These are phyloP conservation scores for Argentina silus DNA, from an alignment of 2,797 vertebrate species.

Conservation along the genomic window DNA sequence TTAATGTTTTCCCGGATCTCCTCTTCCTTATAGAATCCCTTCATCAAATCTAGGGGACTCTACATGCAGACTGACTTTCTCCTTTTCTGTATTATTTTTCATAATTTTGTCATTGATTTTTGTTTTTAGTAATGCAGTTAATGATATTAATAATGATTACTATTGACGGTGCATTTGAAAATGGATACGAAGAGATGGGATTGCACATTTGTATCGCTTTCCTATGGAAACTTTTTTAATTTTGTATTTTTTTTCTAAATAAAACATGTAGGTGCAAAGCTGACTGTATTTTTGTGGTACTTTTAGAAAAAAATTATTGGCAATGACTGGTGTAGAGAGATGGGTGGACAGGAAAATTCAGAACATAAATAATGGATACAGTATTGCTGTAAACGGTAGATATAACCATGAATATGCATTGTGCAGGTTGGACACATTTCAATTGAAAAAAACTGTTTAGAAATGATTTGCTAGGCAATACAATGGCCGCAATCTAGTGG, in stretches of 20 bases:
- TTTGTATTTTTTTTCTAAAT: conserved; percentile 81
- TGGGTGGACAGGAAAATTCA: background rate
- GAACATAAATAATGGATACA: no score
- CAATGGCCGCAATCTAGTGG: no score
- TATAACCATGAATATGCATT: no score
- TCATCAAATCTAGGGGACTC: conserved; percentile 51
- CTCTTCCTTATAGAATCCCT: conserved; percentile 58
- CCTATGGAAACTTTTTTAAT: conserved; percentile 95
- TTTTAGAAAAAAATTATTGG: background rate
- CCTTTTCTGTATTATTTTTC: conserved; percentile 35
- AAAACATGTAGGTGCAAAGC: conserved; percentile 62
- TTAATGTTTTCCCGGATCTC: conserved; percentile 51
- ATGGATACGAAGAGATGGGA: conserved; percentile 83
- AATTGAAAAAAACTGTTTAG: no score
- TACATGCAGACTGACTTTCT: conserved; percentile 57
- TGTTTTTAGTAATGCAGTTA: conserved; percentile 58
- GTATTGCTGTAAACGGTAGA: no score
- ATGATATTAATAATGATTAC: conserved; percentile 46
- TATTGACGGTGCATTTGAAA: conserved; percentile 62
- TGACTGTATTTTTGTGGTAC: background rate
- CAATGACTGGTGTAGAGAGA: background rate
- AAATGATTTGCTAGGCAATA: no score
- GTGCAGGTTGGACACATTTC: no score
- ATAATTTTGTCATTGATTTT: conserved; percentile 51
- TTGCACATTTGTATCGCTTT: conserved; percentile 90